Percentiles rank a stretch among this genome's conserved stretches.
These are phyloP conservation scores for Trichonephila clavipes DNA, from an alignment of 1,140 invertebrate species.

Conservation along the genomic window DNA sequence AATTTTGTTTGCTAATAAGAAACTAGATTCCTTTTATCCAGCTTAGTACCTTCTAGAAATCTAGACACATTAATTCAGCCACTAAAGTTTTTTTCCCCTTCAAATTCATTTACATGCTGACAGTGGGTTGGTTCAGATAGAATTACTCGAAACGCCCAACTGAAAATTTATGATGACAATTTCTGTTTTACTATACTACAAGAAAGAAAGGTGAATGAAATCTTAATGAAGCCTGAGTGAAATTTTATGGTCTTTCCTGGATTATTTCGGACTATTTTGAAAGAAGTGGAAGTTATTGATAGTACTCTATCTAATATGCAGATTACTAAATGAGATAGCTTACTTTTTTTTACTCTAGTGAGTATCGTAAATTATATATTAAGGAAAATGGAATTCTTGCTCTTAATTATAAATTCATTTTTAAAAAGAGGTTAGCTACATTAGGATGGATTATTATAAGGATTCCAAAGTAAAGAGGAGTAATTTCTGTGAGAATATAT, in stretches of 20 bases:
- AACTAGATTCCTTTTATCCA: too few species aligned
- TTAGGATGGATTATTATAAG: neutral
- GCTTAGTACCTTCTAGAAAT: neutral
- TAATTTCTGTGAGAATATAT: too few species aligned
- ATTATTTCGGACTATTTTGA: neutral
- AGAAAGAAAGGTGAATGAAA: neutral
- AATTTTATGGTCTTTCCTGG: constrained; percentile 1
- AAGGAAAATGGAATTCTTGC: neutral
- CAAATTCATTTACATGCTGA: neutral
- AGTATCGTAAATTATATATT: neutral
- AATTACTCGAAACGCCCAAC: neutral
- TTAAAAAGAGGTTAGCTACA: neutral
- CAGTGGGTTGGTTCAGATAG: neutral
- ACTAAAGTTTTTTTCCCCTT: neutral
- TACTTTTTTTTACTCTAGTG: neutral
- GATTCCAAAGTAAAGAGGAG: too few species aligned
- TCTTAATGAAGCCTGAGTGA: constrained; percentile 9
- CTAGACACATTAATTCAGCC: neutral
- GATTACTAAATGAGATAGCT: neutral
- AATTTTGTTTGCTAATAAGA: too few species aligned
- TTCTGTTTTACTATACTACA: neutral
- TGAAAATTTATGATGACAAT: neutral
- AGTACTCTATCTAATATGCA: constrained; percentile 4
- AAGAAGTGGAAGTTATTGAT: neutral
- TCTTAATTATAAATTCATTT: neutral